A percentile compares a stretch with the other conserved stretches of the same genome.
These are phyloP conservation scores for Streptopelia turtur DNA, from an alignment of 2,797 vertebrate genomes.

Conservation along the genomic window DNA sequence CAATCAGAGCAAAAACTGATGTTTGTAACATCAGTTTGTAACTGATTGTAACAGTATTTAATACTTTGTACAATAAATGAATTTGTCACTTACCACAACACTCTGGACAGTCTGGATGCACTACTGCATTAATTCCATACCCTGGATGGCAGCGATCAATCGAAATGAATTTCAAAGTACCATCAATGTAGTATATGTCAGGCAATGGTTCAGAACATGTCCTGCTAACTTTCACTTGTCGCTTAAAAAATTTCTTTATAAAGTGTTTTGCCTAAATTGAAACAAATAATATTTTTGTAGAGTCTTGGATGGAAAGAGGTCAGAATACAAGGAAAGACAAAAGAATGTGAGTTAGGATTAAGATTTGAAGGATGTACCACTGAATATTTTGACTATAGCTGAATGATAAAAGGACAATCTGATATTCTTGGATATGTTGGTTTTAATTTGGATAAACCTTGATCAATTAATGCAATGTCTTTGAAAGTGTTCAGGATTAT, in stretches of 20 bases:
- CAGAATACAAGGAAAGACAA: not conserved
- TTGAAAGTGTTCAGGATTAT: not conserved
- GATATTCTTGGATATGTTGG: not conserved
- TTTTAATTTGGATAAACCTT: not conserved
- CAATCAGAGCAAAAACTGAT: not conserved
- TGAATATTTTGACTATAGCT: not conserved
- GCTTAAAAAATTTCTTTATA: constrained; percentile 69
- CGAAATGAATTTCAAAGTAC: constrained; percentile 63
- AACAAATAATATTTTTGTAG: not conserved
- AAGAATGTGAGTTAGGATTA: not conserved
- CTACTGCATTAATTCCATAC: constrained; percentile 57
- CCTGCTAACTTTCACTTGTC: constrained; percentile 60
- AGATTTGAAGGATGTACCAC: not conserved
- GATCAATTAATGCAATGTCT: not conserved
- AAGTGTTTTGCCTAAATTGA: constrained; percentile 67
- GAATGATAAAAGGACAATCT: not conserved
- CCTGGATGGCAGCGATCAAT: constrained; percentile 59
- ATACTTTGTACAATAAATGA: not conserved
- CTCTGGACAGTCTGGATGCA: constrained; percentile 66
- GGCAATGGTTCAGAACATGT: constrained; percentile 17
- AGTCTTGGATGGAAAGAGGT: not conserved
- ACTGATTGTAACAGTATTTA: not conserved
- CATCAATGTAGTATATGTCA: constrained; percentile 69
- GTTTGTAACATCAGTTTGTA: too few relatives aligned
- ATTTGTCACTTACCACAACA: constrained; percentile 63